These are phyloP conservation scores for Myxocyprinus asiaticus DNA, from an alignment of 2,113 vertebrate species.

Conservation along the genomic window DNA sequence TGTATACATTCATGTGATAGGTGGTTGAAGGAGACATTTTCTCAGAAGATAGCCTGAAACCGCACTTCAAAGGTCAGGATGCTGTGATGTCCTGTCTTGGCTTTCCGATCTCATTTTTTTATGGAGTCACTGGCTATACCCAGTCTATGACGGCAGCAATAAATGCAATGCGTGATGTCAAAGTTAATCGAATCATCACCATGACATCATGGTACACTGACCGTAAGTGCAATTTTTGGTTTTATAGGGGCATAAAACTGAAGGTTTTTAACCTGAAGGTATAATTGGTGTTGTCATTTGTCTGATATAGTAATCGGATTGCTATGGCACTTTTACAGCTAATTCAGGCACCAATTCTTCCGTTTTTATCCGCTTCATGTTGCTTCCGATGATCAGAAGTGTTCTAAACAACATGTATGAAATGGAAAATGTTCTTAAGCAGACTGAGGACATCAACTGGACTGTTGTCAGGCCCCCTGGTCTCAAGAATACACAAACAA, in stretches of 20 bases:
- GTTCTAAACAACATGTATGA: constrained; percentile 79
- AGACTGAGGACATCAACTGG: constrained; percentile 74
- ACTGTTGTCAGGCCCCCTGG: constrained; percentile 78
- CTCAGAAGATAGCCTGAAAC: constrained; percentile 68
- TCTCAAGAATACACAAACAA: constrained; percentile 71
- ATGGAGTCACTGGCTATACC: constrained; percentile 73
- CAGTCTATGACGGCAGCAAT: constrained; percentile 67
- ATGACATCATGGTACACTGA: constrained; percentile 84
- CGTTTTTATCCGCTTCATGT: constrained; percentile 72
- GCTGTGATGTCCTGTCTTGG: constrained; percentile 79
- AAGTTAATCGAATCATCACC: constrained; percentile 71
- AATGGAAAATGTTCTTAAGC: constrained; percentile 74
- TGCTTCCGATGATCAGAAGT: constrained; percentile 78
- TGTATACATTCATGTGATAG: background rate
- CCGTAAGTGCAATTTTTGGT: constrained; percentile 65
- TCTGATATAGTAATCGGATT: background rate
- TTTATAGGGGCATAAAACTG: background rate
- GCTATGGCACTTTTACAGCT: constrained; percentile 59
- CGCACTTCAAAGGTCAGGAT: constrained; percentile 75
- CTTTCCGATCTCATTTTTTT: constrained; percentile 70
- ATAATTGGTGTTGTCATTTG: background rate
- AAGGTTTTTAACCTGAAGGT: background rate
- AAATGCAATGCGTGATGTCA: constrained; percentile 69
- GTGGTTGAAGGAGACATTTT: constrained; percentile 74
- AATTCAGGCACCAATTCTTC: constrained; percentile 66